A percentile compares a stretch with the other conserved stretches of the same genome.
Conservation (phyloP, 2,113 vertebrate species). For the Myodes glareolus region DNA sequence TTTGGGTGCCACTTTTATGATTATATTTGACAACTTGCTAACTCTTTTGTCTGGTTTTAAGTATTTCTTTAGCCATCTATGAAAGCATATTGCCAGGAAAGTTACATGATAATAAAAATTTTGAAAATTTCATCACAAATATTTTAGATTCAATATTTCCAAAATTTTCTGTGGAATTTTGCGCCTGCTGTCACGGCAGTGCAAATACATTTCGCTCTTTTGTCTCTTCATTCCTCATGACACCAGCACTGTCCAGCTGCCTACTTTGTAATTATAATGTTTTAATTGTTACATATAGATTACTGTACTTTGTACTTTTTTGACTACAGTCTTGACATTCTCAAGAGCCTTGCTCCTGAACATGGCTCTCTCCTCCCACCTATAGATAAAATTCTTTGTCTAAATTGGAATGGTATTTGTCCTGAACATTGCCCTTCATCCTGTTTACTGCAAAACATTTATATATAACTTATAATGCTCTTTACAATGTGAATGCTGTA, state of each 20-base stretch:
- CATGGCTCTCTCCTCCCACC: too few species aligned
- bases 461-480: background rate
- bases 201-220: fast-evolving
- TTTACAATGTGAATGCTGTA: background rate
- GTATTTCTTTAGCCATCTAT: background rate
- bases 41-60: background rate
- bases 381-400: background rate
- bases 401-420: background rate
- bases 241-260: background rate
- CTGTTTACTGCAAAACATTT: background rate
- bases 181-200: fast-evolving
- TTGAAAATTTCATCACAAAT: background rate
- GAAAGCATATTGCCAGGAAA: background rate
- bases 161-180: background rate
- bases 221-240: background rate
- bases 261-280: background rate
- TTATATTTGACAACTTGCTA: background rate
- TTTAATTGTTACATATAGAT: background rate
- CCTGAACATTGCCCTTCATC: background rate
- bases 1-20: background rate
- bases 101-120: background rate
- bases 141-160: background rate
- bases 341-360: background rate
- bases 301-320: background rate
- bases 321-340: background rate